Percentiles rank a stretch among this genome's conserved stretches.
Evolutionary conservation across 2,797 vertebrate genomes (phyloP).

Genomic region (Setipinna tenuifilis): DNA sequence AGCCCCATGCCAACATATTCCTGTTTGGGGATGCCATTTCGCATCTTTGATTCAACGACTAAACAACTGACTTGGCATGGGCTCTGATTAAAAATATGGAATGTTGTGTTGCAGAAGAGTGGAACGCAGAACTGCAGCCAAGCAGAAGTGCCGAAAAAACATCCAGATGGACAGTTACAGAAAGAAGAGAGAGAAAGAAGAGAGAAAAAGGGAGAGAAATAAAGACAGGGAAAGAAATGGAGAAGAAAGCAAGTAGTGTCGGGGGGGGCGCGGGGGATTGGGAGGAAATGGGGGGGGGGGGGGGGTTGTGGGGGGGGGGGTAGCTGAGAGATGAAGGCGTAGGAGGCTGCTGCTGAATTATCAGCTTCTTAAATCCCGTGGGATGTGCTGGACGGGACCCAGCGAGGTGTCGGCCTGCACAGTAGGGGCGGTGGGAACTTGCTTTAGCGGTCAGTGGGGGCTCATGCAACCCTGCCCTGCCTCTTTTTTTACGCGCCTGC

Average conservation of each 20-base stretch:
- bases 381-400: conserved; percentile 35
- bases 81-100: background rate
- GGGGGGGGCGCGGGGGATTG: too few relatives aligned
- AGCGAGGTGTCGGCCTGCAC: conserved; percentile 24
- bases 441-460: conserved; percentile 37
- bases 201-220: conserved; percentile 3
- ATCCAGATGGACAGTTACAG: background rate
- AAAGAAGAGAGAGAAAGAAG: background rate
- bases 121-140: background rate
- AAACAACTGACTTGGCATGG: background rate
- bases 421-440: conserved; percentile 38
- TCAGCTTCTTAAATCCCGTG: conserved; percentile 52
- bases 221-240: conserved; percentile 11
- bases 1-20: background rate
- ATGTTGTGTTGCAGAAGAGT: background rate
- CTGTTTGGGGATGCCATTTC: conserved; percentile 9
- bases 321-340: background rate
- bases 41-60: conserved; percentile 1
- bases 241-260: conserved; percentile 1
- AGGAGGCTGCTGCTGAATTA: conserved; percentile 40
- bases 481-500: too few relatives aligned
- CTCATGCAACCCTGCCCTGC: background rate
- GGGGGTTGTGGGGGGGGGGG: conserved; percentile 33
- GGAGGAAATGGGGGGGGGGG: conserved; percentile 1
- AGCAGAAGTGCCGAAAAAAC: background rate